phyloP scores from a whole-genome alignment of 92 coral and sea anemone genomes.

The Parazoanthus darwini region DNA sequence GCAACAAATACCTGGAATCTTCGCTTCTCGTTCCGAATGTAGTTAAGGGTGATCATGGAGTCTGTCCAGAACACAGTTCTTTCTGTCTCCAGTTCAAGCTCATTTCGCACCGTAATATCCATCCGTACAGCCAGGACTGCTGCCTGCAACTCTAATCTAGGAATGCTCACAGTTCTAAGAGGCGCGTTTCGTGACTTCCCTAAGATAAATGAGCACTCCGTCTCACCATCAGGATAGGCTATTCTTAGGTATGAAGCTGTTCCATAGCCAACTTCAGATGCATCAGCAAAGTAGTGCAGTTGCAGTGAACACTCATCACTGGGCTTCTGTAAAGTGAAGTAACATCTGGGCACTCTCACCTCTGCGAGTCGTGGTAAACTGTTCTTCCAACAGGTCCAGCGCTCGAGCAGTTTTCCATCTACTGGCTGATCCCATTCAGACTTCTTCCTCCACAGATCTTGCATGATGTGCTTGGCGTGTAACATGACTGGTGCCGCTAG shows the following conservation, averaged over 20 bases:
- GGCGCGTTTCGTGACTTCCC: too few species aligned
- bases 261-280: slow-evolving; percentile 42
- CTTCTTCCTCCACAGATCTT: slow-evolving; percentile 25
- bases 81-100: too few species aligned
- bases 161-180: too few species aligned
- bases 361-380: background rate
- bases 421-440: slow-evolving; percentile 25
- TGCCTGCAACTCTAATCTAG: too few species aligned
- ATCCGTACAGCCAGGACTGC: too few species aligned
- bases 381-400: slow-evolving; percentile 36
- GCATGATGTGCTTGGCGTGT: slow-evolving; percentile 14
- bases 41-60: too few species aligned
- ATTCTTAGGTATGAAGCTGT: slow-evolving; percentile 21
- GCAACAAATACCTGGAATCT: too few species aligned
- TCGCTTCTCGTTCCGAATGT: too few species aligned
- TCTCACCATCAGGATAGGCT: too few species aligned
- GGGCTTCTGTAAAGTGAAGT: slow-evolving; percentile 1
- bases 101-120: too few species aligned
- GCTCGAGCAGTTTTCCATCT: background rate
- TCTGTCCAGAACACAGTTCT: too few species aligned
- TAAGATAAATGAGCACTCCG: too few species aligned
- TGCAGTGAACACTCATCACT: background rate
- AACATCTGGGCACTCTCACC: slow-evolving; percentile 27
- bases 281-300: background rate
- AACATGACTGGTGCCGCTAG: slow-evolving; percentile 37